These are phyloP conservation scores for Thalassoma bifasciatum DNA, from an alignment of 2,113 vertebrate genomes.

Conservation along the genomic window DNA sequence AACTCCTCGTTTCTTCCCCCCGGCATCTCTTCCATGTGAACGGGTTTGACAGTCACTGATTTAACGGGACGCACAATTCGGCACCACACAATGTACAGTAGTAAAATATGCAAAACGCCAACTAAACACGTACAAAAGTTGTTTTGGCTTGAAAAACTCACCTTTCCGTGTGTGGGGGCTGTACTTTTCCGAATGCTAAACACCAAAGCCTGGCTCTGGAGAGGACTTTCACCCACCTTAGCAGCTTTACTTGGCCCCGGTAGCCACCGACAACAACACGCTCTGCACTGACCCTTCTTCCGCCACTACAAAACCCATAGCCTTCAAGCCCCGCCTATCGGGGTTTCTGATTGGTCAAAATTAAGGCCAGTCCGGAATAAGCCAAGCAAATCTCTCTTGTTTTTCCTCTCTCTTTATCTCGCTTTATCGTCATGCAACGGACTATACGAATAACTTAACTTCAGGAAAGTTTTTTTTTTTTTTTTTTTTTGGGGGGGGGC, in stretches of 20 bases:
- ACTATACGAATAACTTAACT: too few relatives aligned
- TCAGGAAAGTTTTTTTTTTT: too few relatives aligned
- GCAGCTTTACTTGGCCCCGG: constrained; percentile 49
- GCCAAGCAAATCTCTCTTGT: constrained; percentile 49
- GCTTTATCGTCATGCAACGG: too few relatives aligned
- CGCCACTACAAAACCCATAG: constrained; percentile 20
- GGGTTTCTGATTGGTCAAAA: constrained; percentile 56
- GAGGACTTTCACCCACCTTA: constrained; percentile 52
- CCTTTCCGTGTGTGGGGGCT: constrained; percentile 32
- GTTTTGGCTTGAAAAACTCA: constrained; percentile 32
- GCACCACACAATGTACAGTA: constrained; percentile 29
- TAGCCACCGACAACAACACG: constrained; percentile 60
- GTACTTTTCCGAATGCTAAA: constrained; percentile 1
- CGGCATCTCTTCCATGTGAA: constrained; percentile 71
- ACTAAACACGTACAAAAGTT: constrained; percentile 45
- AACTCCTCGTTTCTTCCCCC: constrained; percentile 63
- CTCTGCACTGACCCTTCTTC: constrained; percentile 46
- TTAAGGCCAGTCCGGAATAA: constrained; percentile 45
- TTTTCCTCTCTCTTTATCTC: too few relatives aligned
- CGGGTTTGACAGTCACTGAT: constrained; percentile 63
- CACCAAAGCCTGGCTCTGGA: constrained; percentile 16
- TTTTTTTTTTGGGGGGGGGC: too few relatives aligned
- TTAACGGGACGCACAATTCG: constrained; percentile 27
- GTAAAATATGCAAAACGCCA: background rate
- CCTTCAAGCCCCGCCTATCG: constrained; percentile 42